Conservation (phyloP, 2,797 vertebrate species). For the Anguilla megastoma region DNA sequence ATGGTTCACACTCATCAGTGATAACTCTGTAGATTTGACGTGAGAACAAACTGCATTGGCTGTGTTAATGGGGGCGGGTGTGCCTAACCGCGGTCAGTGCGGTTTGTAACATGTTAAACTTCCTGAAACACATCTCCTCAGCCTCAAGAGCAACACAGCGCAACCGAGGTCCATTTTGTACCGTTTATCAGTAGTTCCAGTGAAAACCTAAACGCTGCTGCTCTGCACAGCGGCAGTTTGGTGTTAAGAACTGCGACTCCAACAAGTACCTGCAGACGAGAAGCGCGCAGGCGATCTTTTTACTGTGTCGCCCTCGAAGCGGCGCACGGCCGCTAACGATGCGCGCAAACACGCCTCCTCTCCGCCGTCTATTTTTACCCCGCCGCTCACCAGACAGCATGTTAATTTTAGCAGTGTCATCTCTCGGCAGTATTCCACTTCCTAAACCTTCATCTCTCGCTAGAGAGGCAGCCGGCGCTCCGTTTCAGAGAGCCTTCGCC, state of each 20-base stretch:
- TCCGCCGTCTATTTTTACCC: conserved; percentile 65
- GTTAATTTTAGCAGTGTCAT: conserved; percentile 77
- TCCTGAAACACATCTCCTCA: background rate
- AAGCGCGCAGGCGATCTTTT: background rate
- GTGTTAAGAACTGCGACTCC: background rate
- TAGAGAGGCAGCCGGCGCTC: conserved; percentile 58
- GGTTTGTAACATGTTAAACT: background rate
- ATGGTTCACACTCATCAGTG: background rate
- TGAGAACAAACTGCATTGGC: background rate
- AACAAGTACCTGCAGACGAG: background rate
- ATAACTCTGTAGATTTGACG: background rate
- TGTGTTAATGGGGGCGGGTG: background rate
- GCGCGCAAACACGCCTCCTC: conserved; percentile 51
- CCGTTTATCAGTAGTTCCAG: background rate
- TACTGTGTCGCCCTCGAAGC: conserved; percentile 40
- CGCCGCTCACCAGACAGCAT: conserved; percentile 61
- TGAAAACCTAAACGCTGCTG: background rate
- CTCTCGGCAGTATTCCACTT: conserved; percentile 68
- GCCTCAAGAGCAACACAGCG: background rate
- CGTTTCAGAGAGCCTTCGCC: conserved; percentile 39
- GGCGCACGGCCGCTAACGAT: conserved; percentile 44
- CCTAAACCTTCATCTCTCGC: conserved; percentile 67
- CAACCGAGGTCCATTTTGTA: background rate
- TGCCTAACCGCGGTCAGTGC: background rate
- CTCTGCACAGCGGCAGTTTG: background rate